A percentile compares a stretch with the other conserved stretches of the same genome.
Evolutionary conservation across 2,113 vertebrate species (phyloP).

Genomic region (Procavia capensis): DNA sequence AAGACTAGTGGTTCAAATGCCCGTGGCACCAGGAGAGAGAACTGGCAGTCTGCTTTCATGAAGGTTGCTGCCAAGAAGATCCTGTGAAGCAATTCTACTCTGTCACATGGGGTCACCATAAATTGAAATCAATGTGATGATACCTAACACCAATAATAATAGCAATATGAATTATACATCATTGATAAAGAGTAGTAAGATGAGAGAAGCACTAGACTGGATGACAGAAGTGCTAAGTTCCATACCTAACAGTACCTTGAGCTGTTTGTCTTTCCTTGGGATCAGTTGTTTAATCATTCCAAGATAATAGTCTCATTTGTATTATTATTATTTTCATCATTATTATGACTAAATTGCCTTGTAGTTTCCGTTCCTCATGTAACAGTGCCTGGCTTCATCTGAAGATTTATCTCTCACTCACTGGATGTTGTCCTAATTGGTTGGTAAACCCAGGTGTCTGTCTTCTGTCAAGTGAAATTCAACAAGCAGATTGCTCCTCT

Average conservation of each 20-base stretch:
- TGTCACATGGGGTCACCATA: too few relatives aligned
- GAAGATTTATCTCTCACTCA: neutral
- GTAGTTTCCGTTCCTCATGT: neutral
- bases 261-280: neutral
- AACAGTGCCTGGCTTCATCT: neutral
- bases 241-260: neutral
- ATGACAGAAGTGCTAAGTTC: neutral
- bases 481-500: neutral
- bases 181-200: neutral
- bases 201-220: neutral
- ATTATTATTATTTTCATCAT: neutral
- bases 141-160: too few relatives aligned
- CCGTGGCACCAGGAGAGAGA: too few relatives aligned
- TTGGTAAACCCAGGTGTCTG: neutral
- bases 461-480: neutral
- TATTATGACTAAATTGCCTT: slow-evolving; percentile 25
- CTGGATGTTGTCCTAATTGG: neutral
- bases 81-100: too few relatives aligned
- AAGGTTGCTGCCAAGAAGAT: too few relatives aligned
- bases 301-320: neutral
- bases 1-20: too few relatives aligned
- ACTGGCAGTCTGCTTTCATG: too few relatives aligned
- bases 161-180: neutral
- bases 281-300: neutral
- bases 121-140: too few relatives aligned